phyloP scores from a whole-genome alignment of 2,113 vertebrate genomes.

The Poecile atricapillus region DNA sequence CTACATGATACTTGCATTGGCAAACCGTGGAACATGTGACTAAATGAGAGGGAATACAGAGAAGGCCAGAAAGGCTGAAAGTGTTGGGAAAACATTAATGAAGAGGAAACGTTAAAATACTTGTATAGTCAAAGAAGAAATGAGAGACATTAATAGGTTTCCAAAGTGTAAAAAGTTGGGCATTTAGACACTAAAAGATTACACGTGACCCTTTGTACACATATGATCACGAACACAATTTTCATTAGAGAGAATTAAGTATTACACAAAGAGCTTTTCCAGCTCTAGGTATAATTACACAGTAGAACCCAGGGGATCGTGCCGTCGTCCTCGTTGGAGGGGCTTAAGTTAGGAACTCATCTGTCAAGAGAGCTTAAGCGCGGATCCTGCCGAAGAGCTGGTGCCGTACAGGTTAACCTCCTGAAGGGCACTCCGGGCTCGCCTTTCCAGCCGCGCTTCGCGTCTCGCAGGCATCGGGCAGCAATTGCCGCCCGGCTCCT shows the following conservation, averaged over 20 bases:
- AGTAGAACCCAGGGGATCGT: not conserved
- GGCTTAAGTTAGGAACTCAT: not conserved
- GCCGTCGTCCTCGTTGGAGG: not conserved
- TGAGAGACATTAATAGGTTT: not conserved
- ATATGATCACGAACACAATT: accelerated
- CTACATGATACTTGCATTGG: accelerated
- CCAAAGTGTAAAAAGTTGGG: not conserved
- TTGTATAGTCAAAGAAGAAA: not conserved
- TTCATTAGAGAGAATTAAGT: not conserved
- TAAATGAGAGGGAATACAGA: not conserved
- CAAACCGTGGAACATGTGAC: not conserved
- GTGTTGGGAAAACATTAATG: not conserved
- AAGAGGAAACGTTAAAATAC: not conserved
- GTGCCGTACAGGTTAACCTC: not conserved
- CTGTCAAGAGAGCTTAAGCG: not conserved
- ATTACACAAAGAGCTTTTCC: not conserved
- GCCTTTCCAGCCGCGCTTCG: not conserved
- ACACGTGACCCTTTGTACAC: not conserved
- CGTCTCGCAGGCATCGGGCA: not conserved
- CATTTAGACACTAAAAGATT: not conserved
- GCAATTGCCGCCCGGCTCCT: not conserved
- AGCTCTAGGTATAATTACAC: not conserved
- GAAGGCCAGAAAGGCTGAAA: not conserved
- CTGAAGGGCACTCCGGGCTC: not conserved
- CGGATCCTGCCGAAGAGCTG: not conserved